phyloP scores from a whole-genome alignment of 2,888 invertebrate species.

The Drosophila pseudotakahashii region DNA sequence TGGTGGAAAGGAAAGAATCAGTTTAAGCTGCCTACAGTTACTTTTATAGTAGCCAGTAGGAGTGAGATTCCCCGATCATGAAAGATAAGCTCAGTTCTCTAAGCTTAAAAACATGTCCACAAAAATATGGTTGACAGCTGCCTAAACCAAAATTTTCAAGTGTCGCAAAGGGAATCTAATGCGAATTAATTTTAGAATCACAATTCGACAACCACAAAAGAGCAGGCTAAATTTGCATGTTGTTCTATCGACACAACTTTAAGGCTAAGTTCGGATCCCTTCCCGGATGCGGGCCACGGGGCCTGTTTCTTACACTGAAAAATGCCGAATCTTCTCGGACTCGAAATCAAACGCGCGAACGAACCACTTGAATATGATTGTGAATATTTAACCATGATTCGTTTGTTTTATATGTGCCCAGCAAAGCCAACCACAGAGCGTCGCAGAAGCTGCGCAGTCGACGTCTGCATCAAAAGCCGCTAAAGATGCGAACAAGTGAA shows the following conservation, averaged over 20 bases:
- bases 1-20: too few species aligned
- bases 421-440: conserved; percentile 46
- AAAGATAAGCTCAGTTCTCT: too few species aligned
- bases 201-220: conserved; percentile 29
- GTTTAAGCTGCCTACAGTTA: too few species aligned
- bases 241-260: not conserved
- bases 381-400: conserved; percentile 75
- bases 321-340: conserved; percentile 22
- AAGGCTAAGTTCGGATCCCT: not conserved
- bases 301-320: conserved; percentile 29
- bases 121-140: too few species aligned
- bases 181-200: conserved; percentile 5
- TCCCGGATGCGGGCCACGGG: not conserved
- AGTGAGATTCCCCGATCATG: too few species aligned
- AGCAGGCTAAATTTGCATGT: conserved; percentile 56
- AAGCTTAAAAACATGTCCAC: too few species aligned
- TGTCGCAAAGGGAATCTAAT: too few species aligned
- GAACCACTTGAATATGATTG: conserved; percentile 76
- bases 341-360: conserved; percentile 64
- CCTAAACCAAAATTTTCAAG: too few species aligned
- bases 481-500: conserved; percentile 72
- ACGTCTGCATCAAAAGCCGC: conserved; percentile 21
- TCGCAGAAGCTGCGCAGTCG: conserved; percentile 27
- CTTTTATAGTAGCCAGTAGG: too few species aligned
- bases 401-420: conserved; percentile 73